phyloP scores from a whole-genome alignment of 2,797 vertebrate genomes.

The Peromyscus eremicus region DNA sequence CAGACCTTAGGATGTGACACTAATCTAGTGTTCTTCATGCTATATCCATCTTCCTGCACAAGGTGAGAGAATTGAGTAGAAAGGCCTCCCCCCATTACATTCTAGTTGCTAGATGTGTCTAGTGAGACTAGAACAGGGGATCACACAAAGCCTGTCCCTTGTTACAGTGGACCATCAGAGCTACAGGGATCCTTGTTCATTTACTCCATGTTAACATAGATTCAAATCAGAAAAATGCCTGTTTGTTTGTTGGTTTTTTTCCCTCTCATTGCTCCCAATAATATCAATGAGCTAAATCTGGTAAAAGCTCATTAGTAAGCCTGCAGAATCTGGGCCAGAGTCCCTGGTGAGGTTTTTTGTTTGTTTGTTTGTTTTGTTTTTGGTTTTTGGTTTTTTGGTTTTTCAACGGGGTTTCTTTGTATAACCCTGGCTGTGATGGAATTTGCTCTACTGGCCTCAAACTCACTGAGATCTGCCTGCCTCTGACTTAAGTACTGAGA shows the following conservation, averaged over 20 bases:
- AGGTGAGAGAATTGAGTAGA: neutral
- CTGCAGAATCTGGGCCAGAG: neutral
- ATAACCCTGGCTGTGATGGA: neutral
- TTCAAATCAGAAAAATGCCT: neutral
- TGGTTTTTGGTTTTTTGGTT: neutral
- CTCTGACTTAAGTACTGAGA: neutral
- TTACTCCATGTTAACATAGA: too few species aligned
- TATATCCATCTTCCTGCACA: neutral
- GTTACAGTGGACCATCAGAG: neutral
- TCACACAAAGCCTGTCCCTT: neutral
- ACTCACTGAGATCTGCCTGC: neutral
- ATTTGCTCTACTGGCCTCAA: neutral
- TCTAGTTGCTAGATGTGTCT: neutral
- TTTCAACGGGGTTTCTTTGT: neutral
- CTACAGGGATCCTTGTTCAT: fast-evolving
- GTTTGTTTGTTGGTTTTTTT: neutral
- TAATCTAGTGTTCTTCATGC: neutral
- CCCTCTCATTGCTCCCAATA: neutral
- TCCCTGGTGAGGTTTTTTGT: neutral
- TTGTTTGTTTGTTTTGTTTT: neutral
- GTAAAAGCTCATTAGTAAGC: neutral
- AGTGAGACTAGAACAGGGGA: neutral
- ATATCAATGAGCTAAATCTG: neutral
- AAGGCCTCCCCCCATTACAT: neutral
- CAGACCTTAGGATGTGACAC: neutral